These are phyloP conservation scores for Pantherophis alleghaniensis DNA, from an alignment of 2,797 vertebrate genomes.

Conservation along the genomic window DNA sequence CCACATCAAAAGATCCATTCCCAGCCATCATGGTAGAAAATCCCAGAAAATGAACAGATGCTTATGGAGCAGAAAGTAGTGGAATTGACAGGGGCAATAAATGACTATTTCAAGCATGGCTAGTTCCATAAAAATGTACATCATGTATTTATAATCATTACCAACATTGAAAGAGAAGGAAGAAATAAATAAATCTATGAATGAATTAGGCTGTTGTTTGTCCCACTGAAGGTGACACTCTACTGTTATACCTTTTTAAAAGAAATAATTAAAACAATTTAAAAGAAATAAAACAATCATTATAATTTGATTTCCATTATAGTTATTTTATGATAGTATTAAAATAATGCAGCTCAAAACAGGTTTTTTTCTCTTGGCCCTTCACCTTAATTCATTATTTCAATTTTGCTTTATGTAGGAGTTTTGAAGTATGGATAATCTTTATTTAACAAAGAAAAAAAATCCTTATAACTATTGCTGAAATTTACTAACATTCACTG, in stretches of 20 bases:
- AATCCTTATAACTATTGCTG: neutral
- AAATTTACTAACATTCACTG: neutral
- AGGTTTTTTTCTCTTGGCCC: neutral
- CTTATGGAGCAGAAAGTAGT: neutral
- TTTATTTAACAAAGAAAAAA: constrained; percentile 1
- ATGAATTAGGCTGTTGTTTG: neutral
- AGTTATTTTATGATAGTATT: neutral
- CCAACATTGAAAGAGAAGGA: neutral
- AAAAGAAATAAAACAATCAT: neutral
- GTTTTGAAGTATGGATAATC: neutral
- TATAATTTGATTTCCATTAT: neutral
- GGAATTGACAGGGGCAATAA: neutral
- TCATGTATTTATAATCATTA: neutral
- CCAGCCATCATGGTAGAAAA: neutral
- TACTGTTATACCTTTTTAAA: neutral
- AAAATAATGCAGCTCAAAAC: neutral
- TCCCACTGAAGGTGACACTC: neutral
- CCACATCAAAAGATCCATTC: neutral
- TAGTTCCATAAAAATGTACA: neutral
- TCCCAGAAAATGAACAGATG: neutral
- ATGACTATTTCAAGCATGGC: neutral
- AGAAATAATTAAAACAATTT: neutral
- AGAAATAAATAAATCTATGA: neutral
- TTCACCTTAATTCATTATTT: neutral
- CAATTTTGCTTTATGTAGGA: neutral